Conservation (phyloP, 2,113 vertebrate species). For the Tetrao urogallus region DNA sequence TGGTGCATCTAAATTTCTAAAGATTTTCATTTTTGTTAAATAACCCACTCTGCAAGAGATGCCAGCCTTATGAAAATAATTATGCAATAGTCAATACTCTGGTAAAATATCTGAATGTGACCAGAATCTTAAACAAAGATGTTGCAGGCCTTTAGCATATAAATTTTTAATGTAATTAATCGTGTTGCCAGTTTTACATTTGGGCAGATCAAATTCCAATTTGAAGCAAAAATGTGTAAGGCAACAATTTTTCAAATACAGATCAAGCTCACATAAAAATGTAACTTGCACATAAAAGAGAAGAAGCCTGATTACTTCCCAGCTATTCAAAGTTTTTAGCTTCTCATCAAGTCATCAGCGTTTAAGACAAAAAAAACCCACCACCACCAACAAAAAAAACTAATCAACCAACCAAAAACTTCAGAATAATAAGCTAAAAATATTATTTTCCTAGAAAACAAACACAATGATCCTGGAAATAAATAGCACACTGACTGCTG, state of each 20-base stretch:
- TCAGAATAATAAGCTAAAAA: slow-evolving; percentile 1
- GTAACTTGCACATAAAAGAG: background rate
- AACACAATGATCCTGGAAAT: background rate
- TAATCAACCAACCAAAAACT: background rate
- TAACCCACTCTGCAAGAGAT: background rate
- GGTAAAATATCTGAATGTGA: slow-evolving; percentile 1
- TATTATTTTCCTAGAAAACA: slow-evolving; percentile 32
- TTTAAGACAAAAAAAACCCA: background rate
- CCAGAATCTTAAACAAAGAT: background rate
- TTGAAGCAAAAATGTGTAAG: background rate
- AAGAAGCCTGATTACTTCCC: background rate
- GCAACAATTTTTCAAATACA: background rate
- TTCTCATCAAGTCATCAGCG: slow-evolving; percentile 2
- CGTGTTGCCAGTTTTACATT: background rate
- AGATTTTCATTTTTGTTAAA: slow-evolving; percentile 58
- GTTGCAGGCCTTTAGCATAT: background rate
- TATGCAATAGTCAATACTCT: slow-evolving; percentile 1
- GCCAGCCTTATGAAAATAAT: slow-evolving; percentile 27
- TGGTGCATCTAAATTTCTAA: slow-evolving; percentile 23
- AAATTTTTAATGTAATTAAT: slow-evolving; percentile 20
- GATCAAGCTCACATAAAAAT: background rate
- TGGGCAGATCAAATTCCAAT: background rate
- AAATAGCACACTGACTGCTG: background rate
- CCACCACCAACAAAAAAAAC: background rate
- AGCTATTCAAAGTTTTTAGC: background rate